Percentiles rank a stretch among this genome's conserved stretches.
Conservation (phyloP, 2,888 invertebrate species). For the Atrina japonica region DNA sequence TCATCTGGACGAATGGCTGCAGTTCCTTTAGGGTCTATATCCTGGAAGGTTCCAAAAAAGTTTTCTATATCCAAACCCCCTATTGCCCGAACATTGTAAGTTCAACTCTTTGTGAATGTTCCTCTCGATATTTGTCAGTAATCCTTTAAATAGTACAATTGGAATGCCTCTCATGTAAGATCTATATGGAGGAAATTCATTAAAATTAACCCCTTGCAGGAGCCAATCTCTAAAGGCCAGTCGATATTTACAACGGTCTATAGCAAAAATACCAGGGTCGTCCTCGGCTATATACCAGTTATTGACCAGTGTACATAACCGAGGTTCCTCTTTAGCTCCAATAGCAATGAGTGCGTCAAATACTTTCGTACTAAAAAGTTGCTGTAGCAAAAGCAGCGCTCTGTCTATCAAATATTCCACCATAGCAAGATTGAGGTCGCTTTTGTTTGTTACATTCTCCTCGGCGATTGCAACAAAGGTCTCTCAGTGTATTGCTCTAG, state of each 20-base stretch:
- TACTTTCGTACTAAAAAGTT: conserved; percentile 17
- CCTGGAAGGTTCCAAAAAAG: conserved; percentile 34
- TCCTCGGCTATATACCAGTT: conserved; percentile 43
- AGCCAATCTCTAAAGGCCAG: conserved; percentile 27
- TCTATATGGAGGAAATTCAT: conserved; percentile 31
- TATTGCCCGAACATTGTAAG: conserved; percentile 29
- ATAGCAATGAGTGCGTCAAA: no score
- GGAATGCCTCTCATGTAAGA: conserved; percentile 27
- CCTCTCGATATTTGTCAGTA: conserved; percentile 36
- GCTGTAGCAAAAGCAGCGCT: conserved; percentile 13
- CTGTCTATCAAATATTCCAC: conserved; percentile 29
- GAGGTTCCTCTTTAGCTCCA: no score
- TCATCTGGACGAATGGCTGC: conserved; percentile 34
- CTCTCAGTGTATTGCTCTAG: not conserved
- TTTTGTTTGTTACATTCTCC: conserved; percentile 3
- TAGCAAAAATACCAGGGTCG: conserved; percentile 16
- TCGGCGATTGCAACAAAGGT: conserved; percentile 14
- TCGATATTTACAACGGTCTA: conserved; percentile 2
- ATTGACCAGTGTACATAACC: not conserved
- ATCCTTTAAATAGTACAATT: conserved; percentile 27
- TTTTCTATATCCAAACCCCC: conserved; percentile 34
- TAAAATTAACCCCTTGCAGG: not conserved
- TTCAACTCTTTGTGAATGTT: conserved; percentile 29
- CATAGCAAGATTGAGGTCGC: conserved; percentile 8
- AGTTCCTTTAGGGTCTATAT: conserved; percentile 31